Conservation (phyloP, 2,113 vertebrate species). For the Zapus hudsonius region DNA sequence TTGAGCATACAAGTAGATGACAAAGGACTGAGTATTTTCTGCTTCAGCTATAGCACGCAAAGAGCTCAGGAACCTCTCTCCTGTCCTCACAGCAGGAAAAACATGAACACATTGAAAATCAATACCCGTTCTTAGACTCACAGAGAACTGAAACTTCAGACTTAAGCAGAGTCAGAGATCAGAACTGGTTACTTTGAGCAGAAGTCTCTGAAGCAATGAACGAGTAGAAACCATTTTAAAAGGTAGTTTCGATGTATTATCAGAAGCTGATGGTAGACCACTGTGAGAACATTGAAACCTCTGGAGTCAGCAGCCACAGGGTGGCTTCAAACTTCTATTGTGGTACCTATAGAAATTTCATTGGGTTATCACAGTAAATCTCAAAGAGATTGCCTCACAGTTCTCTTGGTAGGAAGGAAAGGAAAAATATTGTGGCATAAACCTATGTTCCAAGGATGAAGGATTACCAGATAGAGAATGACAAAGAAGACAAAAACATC, state of each 20-base stretch:
- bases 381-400: background rate
- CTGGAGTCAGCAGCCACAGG: background rate
- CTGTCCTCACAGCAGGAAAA: background rate
- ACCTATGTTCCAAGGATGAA: background rate
- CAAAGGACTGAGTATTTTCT: background rate
- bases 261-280: background rate
- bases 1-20: background rate
- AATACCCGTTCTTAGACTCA: background rate
- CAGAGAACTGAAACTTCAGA: background rate
- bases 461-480: background rate
- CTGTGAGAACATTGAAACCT: background rate
- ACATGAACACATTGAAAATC: background rate
- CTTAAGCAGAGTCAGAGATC: background rate
- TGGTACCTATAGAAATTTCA: background rate
- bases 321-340: accelerated
- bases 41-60: background rate
- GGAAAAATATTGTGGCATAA: background rate
- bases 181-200: background rate
- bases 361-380: background rate
- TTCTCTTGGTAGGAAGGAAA: background rate
- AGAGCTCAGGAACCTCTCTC: background rate
- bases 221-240: background rate
- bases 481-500: background rate
- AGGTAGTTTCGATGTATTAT: background rate
- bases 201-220: background rate